Conservation (phyloP, 2,113 vertebrate species). For the Pterocles burchelli region DNA sequence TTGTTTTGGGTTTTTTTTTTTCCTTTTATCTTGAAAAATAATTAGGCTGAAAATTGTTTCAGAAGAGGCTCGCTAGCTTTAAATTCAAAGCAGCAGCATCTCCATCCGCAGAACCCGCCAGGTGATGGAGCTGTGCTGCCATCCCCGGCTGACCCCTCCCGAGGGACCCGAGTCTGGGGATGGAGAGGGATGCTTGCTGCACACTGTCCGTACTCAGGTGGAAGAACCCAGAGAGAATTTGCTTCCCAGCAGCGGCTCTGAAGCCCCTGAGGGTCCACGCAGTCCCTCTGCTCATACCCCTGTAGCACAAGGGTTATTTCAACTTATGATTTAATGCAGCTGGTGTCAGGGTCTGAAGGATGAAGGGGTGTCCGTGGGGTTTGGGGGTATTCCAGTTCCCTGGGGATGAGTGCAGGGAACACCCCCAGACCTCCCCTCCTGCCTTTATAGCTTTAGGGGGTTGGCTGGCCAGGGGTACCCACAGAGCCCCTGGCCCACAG, state of each 20-base stretch:
- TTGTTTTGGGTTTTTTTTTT: background rate
- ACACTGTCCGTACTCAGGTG: background rate
- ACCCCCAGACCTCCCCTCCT: background rate
- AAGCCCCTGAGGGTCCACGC: background rate
- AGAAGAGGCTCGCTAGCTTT: background rate
- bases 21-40: slow-evolving; percentile 14
- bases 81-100: background rate
- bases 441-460: background rate
- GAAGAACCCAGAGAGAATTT: background rate
- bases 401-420: background rate
- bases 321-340: background rate
- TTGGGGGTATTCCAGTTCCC: background rate
- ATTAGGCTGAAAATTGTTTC: background rate
- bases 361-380: background rate
- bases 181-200: background rate
- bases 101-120: fast-evolving
- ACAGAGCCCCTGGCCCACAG: fast-evolving
- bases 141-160: background rate
- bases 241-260: background rate
- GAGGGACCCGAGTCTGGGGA: background rate
- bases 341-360: background rate
- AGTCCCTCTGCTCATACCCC: background rate
- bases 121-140: fast-evolving
- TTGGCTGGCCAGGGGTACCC: fast-evolving
- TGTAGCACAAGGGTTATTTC: background rate